Evolutionary conservation across 2,888 invertebrate genomes (phyloP), one percentile per base, ranked within the genome.

Genomic region (Teinopalpus imperialis): DNA sequence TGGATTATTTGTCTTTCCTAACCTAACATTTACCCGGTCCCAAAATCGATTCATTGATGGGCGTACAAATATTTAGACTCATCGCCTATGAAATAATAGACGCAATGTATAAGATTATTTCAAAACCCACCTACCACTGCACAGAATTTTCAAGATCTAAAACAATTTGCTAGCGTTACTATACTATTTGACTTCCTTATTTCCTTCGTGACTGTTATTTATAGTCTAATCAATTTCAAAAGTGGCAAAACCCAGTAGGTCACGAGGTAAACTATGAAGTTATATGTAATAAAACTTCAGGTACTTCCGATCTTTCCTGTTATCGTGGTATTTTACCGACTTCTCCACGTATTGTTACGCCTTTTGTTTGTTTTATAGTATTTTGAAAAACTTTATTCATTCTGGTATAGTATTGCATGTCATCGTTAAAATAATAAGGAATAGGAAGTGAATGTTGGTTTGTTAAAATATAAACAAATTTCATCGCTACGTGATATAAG

Each of bases 361-460:
- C 9, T n/a, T n/a, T n/a, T n/a, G n/a, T n/a, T n/a, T n/a, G n/a
- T n/a, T n/a, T n/a, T n/a, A n/a, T n/a, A n/a, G n/a, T n/a, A n/a
- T n/a, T n/a, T n/a, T n/a, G n/a, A n/a, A n/a, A n/a, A n/a, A n/a
- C n/a, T n/a, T n/a, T n/a, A n/a, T n/a, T n/a, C n/a, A n/a, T n/a
- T n/a, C n/a, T n/a, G n/a, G n/a, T n/a, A n/a, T n/a, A n/a, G n/a
- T n/a, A n/a, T n/a, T n/a, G n/a, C n/a, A n/a, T n/a, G n/a, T n/a
- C n/a, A n/a, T n/a, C n/a, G n/a, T n/a, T n/a, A n/a, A n/a, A n/a
- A 40, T 35, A 35, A 35, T 30, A 40, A 30, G 27, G 29, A 27
- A 29, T 3, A 3, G n/a, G 14, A 16, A 35, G 10, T 23, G n/a
- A 23, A 35, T 23, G 30, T 30, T 14, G 13, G 12, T 14, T 24